Base-by-base conservation (phyloP, 2,797 vertebrate genomes). In the Cossypha niveicapilla region DNA sequence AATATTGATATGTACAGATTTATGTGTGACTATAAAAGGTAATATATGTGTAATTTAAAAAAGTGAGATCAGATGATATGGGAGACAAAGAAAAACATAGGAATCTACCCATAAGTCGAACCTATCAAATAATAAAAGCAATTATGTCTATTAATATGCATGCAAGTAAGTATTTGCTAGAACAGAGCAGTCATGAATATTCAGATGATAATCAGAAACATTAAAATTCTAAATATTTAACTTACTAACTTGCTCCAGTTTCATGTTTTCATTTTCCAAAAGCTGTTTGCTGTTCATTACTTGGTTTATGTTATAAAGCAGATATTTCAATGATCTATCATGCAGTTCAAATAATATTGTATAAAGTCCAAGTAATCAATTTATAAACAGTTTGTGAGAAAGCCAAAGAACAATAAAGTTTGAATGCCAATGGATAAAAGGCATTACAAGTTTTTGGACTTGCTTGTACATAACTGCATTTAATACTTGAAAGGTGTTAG, bases 151-250 rank as follows among this genome's bases (percentile, higher is more conserved):
- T 37, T 85, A 72, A 66, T 85, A 68, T 53, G 17, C 11, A 54
- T 56, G 18, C 22, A 62, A 77, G 11, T 57, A 87, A 70, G 44
- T 35, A 16, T 81, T 84, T 70, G 11, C 39, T 56, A 23, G 10
- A 82, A 60, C 34, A 57, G 44, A 83, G 9, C 4, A 87, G n/a
- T 85, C 23, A 87, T 82, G 44, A 87, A 85, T 87, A 82, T 87
- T 92, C 78, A 93, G 21, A 41, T n/a, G 21, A 79, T 48, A 66
- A 82, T 71, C 32, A 87, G 23, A 87, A 58, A 9, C 2, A 75
- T 76, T 75, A 62, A 79, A 66, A n/a, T 82, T 82, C 60, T 44
- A 91, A 92, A 95, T 87, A 85, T 76, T 91, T 89, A 89, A 82
- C 47, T 70, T 85, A 44, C 3, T 27, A 78, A 21, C 45, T 88